Base-by-base conservation (phyloP, 2,113 vertebrate species). In the Opisthocomus hoazin region DNA sequence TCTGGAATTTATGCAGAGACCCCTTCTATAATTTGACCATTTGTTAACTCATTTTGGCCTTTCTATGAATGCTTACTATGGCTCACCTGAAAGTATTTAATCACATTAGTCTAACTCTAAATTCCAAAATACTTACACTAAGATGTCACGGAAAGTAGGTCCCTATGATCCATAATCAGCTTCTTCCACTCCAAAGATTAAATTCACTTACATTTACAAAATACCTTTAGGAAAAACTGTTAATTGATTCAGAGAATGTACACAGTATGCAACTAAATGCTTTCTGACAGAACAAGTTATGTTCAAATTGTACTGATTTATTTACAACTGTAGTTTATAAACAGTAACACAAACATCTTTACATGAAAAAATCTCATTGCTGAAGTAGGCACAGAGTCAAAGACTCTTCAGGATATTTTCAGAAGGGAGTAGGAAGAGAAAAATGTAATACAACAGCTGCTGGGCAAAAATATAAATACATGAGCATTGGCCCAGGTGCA, bases 241-340 rank as follows among this genome's bases (percentile, higher is more conserved):
- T 78, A 69, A 76, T 76, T 19, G 68, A 83, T 57, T 77, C 45
- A 53, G n/a, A 51, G 39, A 96, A 90, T 64, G 89, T 60, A 84
- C 23, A 81, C 64, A 15, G 22, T 10, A 73, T n/a, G 34, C 29
- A 89, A 86, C 81, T 69, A 89, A 75, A 93, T 26, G 48, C 15
- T 57, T 87, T 93, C 43, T 73, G 89, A 92, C 81, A 94, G 89
- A 96, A 91, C 7, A 88, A 86, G 37, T 96, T 97, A 94, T 97
- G 97, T 97, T 97, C 97, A 98, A 98, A 98, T 91, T 97, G 94
- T 98, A 97, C 75, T 95, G 83, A 91, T 98, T 98, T 98, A 98
- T 98, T 98, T 98, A 98, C 98, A 98, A 96, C 53, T 96, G 96
- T 96, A 97, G 96, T 98, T 98, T 98, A 98, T 98, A 98, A 98